phyloP scores from a whole-genome alignment of 92 coral and sea anemone species.

The Phenganax marumi region DNA sequence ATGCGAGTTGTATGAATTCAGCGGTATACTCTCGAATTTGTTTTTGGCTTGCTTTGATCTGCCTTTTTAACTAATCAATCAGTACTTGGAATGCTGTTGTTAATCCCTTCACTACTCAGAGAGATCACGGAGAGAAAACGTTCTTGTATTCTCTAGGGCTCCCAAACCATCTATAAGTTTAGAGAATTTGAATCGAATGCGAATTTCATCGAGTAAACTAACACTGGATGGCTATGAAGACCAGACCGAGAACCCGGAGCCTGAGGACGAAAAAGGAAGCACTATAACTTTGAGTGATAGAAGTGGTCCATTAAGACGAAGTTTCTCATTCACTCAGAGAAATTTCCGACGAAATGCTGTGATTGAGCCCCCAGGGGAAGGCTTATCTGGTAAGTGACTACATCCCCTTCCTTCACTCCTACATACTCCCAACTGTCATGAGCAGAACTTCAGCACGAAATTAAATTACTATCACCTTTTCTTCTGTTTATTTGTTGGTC shows the following conservation, averaged over 20 bases:
- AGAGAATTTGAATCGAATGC: conserved; percentile 18
- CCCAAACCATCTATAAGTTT: conserved; percentile 40
- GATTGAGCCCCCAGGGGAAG: conserved; percentile 30
- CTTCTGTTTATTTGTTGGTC: too few species aligned
- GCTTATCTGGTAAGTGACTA: conserved; percentile 21
- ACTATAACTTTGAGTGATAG: not conserved
- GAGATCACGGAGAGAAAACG: not conserved
- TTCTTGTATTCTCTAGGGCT: conserved; percentile 6
- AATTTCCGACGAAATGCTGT: conserved; percentile 42
- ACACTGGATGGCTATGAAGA: conserved; percentile 20
- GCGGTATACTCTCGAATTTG: not conserved
- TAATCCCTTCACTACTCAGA: not conserved
- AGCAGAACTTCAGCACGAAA: too few species aligned
- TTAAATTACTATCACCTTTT: too few species aligned
- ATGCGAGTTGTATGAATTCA: too few species aligned
- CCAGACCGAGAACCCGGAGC: not conserved
- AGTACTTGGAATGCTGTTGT: not conserved
- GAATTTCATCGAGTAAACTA: conserved; percentile 25
- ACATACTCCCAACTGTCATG: not conserved
- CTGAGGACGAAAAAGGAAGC: conserved; percentile 15
- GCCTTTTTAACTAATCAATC: not conserved
- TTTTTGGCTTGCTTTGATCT: not conserved
- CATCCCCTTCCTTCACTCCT: not conserved
- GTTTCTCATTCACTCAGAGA: conserved; percentile 38
- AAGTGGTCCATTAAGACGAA: conserved; percentile 22